Evolutionary conservation across 2,113 vertebrate genomes (phyloP).

Genomic region (Poeciliopsis prolifica): DNA sequence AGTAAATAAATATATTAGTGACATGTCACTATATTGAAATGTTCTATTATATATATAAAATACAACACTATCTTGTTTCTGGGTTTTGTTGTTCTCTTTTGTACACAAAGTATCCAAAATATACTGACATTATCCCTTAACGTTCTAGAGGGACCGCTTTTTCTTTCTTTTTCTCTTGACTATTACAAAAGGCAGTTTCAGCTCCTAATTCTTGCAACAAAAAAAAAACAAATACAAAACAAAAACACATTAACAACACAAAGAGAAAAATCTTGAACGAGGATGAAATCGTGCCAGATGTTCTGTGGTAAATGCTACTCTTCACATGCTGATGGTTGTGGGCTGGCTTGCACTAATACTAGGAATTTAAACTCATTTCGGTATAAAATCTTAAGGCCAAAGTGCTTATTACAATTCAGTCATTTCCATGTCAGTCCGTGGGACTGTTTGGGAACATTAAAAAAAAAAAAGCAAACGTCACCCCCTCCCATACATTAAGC

Average conservation of each 20-base stretch:
- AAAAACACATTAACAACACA: constrained; percentile 57
- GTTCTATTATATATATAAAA: constrained; percentile 93
- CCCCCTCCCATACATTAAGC: constrained; percentile 18
- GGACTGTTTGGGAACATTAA: constrained; percentile 40
- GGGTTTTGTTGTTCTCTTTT: constrained; percentile 73
- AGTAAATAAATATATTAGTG: constrained; percentile 99
- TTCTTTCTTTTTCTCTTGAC: constrained; percentile 57
- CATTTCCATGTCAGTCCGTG: constrained; percentile 63
- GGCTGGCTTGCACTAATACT: constrained; percentile 60
- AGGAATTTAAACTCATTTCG: constrained; percentile 13
- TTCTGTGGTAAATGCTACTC: constrained; percentile 54
- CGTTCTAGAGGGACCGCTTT: constrained; percentile 76
- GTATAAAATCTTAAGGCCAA: constrained; percentile 60
- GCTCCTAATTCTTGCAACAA: constrained; percentile 70
- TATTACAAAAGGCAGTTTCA: constrained; percentile 81
- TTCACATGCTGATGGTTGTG: constrained; percentile 47
- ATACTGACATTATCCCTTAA: constrained; percentile 79
- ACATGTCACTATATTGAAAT: constrained; percentile 95
- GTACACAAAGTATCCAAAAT: constrained; percentile 85
- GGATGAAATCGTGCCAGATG: constrained; percentile 56
- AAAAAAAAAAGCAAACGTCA: neutral
- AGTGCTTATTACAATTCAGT: constrained; percentile 78
- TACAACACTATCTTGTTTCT: constrained; percentile 88
- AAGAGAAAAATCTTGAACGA: constrained; percentile 58
- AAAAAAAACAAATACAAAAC: constrained; percentile 44